Evolutionary conservation across 1,140 invertebrate species (phyloP).

Genomic region (Apis florea): DNA sequence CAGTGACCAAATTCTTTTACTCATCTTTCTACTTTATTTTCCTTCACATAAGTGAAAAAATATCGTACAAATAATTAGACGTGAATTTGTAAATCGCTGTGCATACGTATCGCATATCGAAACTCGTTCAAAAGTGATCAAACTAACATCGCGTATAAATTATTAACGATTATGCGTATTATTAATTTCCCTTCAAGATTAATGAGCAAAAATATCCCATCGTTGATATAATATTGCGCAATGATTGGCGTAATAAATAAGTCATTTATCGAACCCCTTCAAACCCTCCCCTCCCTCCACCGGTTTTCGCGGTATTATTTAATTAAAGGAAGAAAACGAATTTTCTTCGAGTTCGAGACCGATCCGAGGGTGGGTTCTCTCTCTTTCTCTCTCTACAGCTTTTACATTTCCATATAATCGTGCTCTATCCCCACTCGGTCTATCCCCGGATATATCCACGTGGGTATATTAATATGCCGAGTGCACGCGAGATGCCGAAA

Average conservation of each 20-base stretch:
- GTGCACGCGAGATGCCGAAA: slow-evolving; percentile 80
- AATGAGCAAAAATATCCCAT: background rate
- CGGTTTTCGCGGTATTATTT: slow-evolving; percentile 76
- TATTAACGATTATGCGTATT: too few species aligned
- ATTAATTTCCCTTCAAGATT: too few species aligned
- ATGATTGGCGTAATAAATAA: slow-evolving; percentile 80
- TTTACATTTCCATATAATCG: slow-evolving; percentile 77
- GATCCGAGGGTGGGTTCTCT: slow-evolving; percentile 39
- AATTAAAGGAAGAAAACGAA: slow-evolving; percentile 74
- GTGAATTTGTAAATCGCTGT: too few species aligned
- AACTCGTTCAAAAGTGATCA: too few species aligned
- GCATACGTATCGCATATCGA: too few species aligned
- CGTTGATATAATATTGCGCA: background rate
- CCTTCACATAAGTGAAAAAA: too few species aligned
- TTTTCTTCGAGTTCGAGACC: slow-evolving; percentile 36
- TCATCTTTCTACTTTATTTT: too few species aligned
- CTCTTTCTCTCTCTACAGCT: slow-evolving; percentile 60
- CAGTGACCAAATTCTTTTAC: background rate
- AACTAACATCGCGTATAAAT: too few species aligned
- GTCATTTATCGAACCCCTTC: slow-evolving; percentile 73
- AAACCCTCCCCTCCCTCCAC: too few species aligned
- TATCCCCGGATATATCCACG: slow-evolving; percentile 59
- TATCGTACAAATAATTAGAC: too few species aligned
- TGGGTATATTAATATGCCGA: slow-evolving; percentile 79
- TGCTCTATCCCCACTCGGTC: slow-evolving; percentile 28